These are phyloP conservation scores for Oryzias curvinotus DNA, from an alignment of 2,113 vertebrate genomes.

Conservation along the genomic window DNA sequence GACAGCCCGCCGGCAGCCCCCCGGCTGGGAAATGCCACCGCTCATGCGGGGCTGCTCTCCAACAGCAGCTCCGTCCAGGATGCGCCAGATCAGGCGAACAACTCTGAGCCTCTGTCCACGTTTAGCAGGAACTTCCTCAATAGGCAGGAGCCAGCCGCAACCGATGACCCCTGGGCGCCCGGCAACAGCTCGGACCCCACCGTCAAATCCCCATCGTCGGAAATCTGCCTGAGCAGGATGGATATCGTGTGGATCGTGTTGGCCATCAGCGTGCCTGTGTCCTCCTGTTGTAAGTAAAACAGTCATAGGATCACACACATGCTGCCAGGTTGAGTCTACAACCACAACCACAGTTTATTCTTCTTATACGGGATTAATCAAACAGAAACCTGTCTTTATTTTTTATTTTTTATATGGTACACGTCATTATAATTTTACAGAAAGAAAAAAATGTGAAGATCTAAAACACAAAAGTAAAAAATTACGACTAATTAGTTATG, in stretches of 20 bases:
- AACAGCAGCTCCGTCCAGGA: conserved; percentile 51
- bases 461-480: too few species aligned
- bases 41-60: conserved; percentile 52
- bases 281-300: conserved; percentile 90
- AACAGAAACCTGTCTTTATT: background rate
- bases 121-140: conserved; percentile 89
- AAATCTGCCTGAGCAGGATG: conserved; percentile 93
- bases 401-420: background rate
- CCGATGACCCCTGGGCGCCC: conserved; percentile 79
- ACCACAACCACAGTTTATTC: background rate
- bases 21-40: conserved; percentile 45
- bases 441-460: too few species aligned
- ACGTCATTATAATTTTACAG: background rate
- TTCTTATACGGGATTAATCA: background rate
- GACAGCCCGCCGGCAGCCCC: conserved; percentile 48
- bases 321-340: background rate
- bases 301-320: background rate
- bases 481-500: too few species aligned
- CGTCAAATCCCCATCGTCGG: conserved; percentile 79
- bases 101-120: conserved; percentile 78
- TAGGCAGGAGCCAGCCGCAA: conserved; percentile 85
- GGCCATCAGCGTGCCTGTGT: conserved; percentile 93
- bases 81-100: conserved; percentile 50
- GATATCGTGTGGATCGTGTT: conserved; percentile 96
- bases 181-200: conserved; percentile 86